phyloP scores from a whole-genome alignment of 2,888 invertebrate species.

The Drosophila subquinaria region DNA sequence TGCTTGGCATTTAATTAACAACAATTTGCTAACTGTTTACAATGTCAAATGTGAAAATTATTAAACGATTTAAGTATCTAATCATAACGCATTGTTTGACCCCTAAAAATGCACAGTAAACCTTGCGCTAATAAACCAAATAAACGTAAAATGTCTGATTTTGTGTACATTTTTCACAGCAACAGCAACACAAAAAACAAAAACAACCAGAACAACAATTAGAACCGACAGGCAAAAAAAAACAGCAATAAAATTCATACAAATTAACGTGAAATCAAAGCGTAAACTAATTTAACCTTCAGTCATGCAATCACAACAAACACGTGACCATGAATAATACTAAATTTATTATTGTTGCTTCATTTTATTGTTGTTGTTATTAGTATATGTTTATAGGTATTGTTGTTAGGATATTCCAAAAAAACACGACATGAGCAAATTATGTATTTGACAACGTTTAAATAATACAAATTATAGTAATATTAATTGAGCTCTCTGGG shows the following conservation, averaged over 20 bases:
- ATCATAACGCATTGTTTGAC: conserved; percentile 18
- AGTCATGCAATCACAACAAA: conserved; percentile 55
- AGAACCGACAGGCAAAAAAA: conserved; percentile 31
- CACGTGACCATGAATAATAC: conserved; percentile 64
- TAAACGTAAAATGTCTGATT: conserved; percentile 16
- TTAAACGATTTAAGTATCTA: background rate
- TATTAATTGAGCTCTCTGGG: background rate
- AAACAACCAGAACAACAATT: conserved; percentile 43
- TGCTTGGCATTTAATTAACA: conserved; percentile 17
- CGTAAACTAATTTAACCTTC: conserved; percentile 73
- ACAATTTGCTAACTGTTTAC: conserved; percentile 19
- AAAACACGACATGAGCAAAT: conserved; percentile 13
- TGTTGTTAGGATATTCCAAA: conserved; percentile 22
- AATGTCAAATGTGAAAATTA: conserved; percentile 20
- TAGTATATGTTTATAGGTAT: conserved; percentile 8
- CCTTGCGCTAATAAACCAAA: conserved; percentile 30
- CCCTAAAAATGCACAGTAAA: conserved; percentile 21
- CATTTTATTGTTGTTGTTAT: conserved; percentile 20
- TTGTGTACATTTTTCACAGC: conserved; percentile 15
- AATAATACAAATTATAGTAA: conserved; percentile 34
- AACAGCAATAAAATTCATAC: conserved; percentile 42
- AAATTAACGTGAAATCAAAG: conserved; percentile 75
- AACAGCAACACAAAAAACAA: conserved; percentile 6
- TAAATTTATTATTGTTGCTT: conserved; percentile 12
- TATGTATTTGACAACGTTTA: conserved; percentile 34